phyloP scores from a whole-genome alignment of 2,797 vertebrate genomes.

The Margarornis squamiger region DNA sequence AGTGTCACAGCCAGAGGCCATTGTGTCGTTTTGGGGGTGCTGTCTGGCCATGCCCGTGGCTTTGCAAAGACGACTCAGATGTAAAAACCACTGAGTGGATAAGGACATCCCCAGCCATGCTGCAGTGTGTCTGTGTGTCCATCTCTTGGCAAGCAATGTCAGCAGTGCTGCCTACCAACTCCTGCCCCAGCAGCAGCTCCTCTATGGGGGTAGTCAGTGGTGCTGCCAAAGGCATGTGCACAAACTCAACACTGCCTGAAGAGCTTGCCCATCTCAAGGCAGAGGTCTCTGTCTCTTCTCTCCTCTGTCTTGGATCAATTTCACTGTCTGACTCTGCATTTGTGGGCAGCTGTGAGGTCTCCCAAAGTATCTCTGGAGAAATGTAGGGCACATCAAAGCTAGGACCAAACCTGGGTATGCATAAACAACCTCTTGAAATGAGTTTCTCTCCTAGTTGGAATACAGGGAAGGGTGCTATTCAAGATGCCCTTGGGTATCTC shows the following conservation, averaged over 20 bases:
- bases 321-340: background rate
- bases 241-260: background rate
- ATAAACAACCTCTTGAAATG: background rate
- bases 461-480: background rate
- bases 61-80: background rate
- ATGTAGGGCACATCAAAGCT: background rate
- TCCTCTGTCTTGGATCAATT: background rate
- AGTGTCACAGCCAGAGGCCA: background rate
- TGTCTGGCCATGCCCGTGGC: background rate
- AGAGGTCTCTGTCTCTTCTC: background rate
- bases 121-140: background rate
- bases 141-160: background rate
- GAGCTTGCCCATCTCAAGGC: background rate
- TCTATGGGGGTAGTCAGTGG: background rate
- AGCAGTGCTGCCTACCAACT: rapidly evolving
- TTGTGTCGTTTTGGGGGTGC: background rate
- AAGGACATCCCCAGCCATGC: background rate
- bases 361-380: background rate
- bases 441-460: background rate
- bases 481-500: background rate
- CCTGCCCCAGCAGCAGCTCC: background rate
- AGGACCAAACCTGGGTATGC: background rate
- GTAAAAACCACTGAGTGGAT: background rate
- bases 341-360: background rate
- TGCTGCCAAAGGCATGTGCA: background rate